phyloP scores from a whole-genome alignment of 2,888 invertebrate genomes.

The Nudaria mundana region DNA sequence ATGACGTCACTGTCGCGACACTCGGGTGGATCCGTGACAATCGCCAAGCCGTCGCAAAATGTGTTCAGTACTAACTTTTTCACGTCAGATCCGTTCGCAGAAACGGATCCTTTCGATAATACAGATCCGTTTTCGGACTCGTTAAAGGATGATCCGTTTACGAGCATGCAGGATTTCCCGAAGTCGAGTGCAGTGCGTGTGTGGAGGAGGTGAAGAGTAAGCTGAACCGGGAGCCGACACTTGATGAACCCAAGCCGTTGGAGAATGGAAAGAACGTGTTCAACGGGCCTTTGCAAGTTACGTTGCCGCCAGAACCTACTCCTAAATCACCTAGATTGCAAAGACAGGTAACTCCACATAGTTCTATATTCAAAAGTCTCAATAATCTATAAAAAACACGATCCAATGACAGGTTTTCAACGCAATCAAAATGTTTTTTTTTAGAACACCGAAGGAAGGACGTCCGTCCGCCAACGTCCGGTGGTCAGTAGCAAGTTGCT shows the following conservation, averaged over 20 bases:
- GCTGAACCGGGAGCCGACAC: conserved; percentile 39
- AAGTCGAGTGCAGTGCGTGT: conserved; percentile 45
- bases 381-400: too few relatives aligned
- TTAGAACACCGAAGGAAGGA: conserved; percentile 57
- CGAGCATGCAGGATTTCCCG: conserved; percentile 65
- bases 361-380: too few relatives aligned
- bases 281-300: conserved; percentile 86
- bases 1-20: conserved; percentile 73
- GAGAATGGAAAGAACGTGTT: conserved; percentile 66
- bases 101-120: conserved; percentile 87
- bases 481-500: conserved; percentile 44
- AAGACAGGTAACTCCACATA: conserved; percentile 50
- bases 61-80: conserved; percentile 63
- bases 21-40: conserved; percentile 73
- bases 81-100: conserved; percentile 83
- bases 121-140: conserved; percentile 85
- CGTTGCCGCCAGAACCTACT: conserved; percentile 83
- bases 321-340: conserved; percentile 68
- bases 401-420: too few relatives aligned
- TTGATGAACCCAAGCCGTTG: conserved; percentile 38
- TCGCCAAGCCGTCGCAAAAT: conserved; percentile 55
- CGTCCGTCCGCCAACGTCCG: conserved; percentile 54
- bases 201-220: conserved; percentile 52
- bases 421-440: not conserved
- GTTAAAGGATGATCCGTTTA: conserved; percentile 83